Conservation (phyloP, 2,797 vertebrate species). For the Threskiornis aethiopicus region DNA sequence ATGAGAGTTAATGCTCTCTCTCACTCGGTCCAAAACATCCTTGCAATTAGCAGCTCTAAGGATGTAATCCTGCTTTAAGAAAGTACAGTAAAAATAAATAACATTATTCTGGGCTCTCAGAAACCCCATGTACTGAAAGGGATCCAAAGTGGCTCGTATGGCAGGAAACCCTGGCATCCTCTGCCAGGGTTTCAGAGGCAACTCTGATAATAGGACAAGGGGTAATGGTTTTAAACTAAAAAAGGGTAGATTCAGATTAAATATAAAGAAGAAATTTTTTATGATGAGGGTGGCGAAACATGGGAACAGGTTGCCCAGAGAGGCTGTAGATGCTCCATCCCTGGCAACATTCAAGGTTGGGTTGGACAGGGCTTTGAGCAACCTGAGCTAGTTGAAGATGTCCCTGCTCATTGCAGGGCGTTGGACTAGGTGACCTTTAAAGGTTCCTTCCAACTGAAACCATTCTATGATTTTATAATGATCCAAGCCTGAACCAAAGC, state of each 20-base stretch:
- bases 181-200: background rate
- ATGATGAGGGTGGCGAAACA: background rate
- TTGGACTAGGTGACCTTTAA: background rate
- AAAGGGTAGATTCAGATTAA: background rate
- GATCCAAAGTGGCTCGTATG: background rate
- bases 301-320: background rate
- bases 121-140: background rate
- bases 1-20: background rate
- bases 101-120: background rate
- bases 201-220: background rate
- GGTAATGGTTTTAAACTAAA: background rate
- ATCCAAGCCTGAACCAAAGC: background rate
- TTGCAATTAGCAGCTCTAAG: background rate
- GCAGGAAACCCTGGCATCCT: background rate
- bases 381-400: background rate
- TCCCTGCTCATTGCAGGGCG: fast-evolving
- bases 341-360: background rate
- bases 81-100: background rate
- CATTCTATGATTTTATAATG: background rate
- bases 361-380: fast-evolving
- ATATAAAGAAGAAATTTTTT: background rate
- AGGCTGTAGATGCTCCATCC: background rate
- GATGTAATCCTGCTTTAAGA: background rate
- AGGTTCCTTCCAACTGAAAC: background rate
- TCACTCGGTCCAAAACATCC: background rate